Base-by-base conservation (phyloP, 2,797 vertebrate species). In the Lepus townsendii region DNA sequence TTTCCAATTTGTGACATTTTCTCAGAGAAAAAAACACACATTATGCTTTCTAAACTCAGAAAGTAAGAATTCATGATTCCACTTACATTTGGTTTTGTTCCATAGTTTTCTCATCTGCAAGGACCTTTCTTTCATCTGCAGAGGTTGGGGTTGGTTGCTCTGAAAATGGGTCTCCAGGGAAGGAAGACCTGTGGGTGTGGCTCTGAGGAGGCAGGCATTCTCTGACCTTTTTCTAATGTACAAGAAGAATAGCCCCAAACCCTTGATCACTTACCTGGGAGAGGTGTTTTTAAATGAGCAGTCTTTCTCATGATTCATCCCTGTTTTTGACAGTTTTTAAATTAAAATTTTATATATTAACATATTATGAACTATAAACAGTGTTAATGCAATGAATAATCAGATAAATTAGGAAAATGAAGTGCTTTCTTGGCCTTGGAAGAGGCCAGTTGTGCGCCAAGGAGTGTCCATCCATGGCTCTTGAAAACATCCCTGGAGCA, bases 311-410 rank as follows among this genome's bases (percentile, higher is more conserved):
- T 86, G 71, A 73, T 62, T 63, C 32, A n/a, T 66, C 35, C 78
- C 7, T 82, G 26, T 82, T 90, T 89, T 77, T 73, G 4, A 75
- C 65, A 26, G 24, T 73, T 84, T 80, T 83, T 5, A 63, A 83
- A 79, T 60, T 79, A 92, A 76, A 12, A 85, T 90, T 88, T 72
- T 62, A 27, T 89, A 77, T 78, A 83, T 84, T 35, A 93, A 6
- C 42, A 47, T 47, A 47, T 47, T 73, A 47, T 72, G 57, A 76
- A 75, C 71, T 84, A 62, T 76, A 92, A 87, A 52, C 35, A 79
- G 42, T 7, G 63, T 54, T 84, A 24, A 52, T 91, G 68, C 65
- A 54, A 22, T 84, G 62, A 24, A 3, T 73, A 91, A 78, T 20
- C 42, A 77, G 57, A 60, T 76, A 76, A 77, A 57, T 42, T 9